Evolutionary conservation across 2,113 vertebrate genomes (phyloP).

Genomic region (Burhinus oedicnemus): DNA sequence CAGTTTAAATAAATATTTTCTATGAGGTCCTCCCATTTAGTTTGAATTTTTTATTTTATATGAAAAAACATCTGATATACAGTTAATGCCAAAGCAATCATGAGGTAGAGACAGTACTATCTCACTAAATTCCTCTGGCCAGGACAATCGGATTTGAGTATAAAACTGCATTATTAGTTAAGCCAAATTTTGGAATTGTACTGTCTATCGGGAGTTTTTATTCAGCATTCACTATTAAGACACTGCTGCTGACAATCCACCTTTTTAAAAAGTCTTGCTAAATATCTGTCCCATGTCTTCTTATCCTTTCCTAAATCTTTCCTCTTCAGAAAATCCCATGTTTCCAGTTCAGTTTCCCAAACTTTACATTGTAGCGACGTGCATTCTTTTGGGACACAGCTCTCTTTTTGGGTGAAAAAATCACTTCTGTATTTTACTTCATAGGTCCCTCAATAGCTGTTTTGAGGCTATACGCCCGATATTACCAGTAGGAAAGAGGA

Average conservation of each 20-base stretch:
- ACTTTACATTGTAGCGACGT: background rate
- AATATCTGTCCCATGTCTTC: background rate
- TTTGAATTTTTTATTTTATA: constrained; percentile 2
- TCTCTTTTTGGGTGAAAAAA: background rate
- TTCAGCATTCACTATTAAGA: background rate
- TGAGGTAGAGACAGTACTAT: background rate
- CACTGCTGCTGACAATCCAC: background rate
- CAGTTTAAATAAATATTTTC: constrained; percentile 28
- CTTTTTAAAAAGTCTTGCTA: background rate
- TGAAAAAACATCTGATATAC: background rate
- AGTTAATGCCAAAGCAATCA: background rate
- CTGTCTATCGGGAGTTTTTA: background rate
- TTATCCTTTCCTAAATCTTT: background rate
- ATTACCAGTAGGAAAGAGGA: background rate
- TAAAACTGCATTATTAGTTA: background rate
- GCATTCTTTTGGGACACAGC: background rate
- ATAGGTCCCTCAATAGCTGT: background rate
- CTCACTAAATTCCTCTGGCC: background rate
- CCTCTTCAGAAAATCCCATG: background rate
- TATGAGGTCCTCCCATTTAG: background rate
- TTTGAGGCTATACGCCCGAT: background rate
- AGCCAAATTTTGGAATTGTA: background rate
- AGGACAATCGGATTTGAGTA: background rate
- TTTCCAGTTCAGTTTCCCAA: background rate
- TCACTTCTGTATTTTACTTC: background rate